phyloP scores from a whole-genome alignment of 1,140 invertebrate species.

The Bilobella aurantiaca region DNA sequence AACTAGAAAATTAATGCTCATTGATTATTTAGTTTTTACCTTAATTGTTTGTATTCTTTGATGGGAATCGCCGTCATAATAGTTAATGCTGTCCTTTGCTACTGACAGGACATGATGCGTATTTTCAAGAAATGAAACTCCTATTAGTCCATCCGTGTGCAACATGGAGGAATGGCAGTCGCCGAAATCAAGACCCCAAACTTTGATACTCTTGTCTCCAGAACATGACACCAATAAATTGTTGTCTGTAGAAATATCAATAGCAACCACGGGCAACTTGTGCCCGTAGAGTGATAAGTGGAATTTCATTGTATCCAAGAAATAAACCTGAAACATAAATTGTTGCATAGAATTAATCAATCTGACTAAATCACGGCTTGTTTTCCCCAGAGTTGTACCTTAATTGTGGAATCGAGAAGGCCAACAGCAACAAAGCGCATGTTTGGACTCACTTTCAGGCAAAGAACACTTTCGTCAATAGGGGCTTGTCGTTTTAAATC shows the following conservation, averaged over 20 bases:
- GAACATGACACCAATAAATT: constrained; percentile 84
- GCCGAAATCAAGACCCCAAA: constrained; percentile 98
- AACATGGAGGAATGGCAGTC: constrained; percentile 82
- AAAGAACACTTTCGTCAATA: constrained; percentile 74
- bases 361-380: background rate
- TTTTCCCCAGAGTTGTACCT: constrained; percentile 67
- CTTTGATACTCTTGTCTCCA: constrained; percentile 87
- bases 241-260: constrained; percentile 90
- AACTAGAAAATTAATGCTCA: background rate
- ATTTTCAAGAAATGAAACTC: constrained; percentile 27
- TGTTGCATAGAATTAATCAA: background rate
- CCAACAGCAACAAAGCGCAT: constrained; percentile 78
- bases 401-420: constrained; percentile 83
- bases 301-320: constrained; percentile 31
- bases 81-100: constrained; percentile 40
- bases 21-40: constrained; percentile 43
- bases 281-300: constrained; percentile 85
- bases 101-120: constrained; percentile 30
- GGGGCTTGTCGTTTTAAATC: constrained; percentile 47
- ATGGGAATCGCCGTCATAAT: constrained; percentile 92
- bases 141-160: constrained; percentile 25
- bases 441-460: constrained; percentile 72
- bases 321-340: constrained; percentile 65
- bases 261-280: constrained; percentile 80
- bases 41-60: constrained; percentile 81